phyloP scores from a whole-genome alignment of 2,888 invertebrate genomes.

The Cephonodes hylas region DNA sequence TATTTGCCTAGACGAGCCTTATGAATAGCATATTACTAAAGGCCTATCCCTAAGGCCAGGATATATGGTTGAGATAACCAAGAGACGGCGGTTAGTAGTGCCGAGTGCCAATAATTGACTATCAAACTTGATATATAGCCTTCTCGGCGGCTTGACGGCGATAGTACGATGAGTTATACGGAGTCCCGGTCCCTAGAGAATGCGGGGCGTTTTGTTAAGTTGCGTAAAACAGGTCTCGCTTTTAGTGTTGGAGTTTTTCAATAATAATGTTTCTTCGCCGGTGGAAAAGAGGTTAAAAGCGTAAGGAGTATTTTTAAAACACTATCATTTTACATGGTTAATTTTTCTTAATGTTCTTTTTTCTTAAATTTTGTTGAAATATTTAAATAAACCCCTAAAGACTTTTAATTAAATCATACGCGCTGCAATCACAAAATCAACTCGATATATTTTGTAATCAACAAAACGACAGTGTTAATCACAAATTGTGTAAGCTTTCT shows the following conservation, averaged over 20 bases:
- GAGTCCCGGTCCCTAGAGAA: constrained; percentile 53
- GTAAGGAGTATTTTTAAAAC: neutral
- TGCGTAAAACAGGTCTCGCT: constrained; percentile 42
- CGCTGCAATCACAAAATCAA: neutral
- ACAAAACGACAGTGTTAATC: neutral
- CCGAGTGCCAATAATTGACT: constrained; percentile 78
- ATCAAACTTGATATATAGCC: constrained; percentile 77
- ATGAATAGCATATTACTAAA: constrained; percentile 63
- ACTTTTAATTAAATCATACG: neutral
- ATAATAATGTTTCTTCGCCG: neutral
- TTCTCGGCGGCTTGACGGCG: constrained; percentile 65
- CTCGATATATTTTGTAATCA: neutral
- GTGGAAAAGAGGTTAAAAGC: no score
- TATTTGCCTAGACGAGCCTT: constrained; percentile 48
- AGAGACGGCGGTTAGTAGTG: constrained; percentile 62
- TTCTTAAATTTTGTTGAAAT: neutral
- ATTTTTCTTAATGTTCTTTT: no score
- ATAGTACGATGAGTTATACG: constrained; percentile 73
- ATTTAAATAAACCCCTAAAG: neutral
- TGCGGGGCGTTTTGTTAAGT: constrained; percentile 54
- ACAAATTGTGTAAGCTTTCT: neutral
- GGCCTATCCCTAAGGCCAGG: constrained; percentile 45
- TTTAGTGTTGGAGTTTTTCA: constrained; percentile 28
- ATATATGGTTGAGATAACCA: constrained; percentile 60
- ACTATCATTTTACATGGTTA: no score